phyloP scores from a whole-genome alignment of 2,888 invertebrate genomes.

The Lasioglossum figueresi region DNA sequence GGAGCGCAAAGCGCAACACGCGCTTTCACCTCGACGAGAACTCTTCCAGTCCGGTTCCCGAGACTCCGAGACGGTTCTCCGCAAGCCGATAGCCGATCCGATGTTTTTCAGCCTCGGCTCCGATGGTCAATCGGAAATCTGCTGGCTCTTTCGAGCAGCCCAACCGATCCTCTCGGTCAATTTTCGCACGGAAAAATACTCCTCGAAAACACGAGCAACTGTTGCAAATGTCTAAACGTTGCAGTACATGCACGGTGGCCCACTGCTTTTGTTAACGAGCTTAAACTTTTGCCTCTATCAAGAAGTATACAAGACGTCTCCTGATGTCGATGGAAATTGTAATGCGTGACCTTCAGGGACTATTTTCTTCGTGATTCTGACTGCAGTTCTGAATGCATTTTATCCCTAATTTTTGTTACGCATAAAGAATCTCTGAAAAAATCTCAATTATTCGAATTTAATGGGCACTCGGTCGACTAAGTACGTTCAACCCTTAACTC shows the following conservation, averaged over 20 bases:
- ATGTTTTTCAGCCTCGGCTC: neutral
- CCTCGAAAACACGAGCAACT: too few relatives aligned
- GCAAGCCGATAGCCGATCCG: slow-evolving; percentile 1
- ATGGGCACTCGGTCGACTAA: too few relatives aligned
- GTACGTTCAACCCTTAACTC: too few relatives aligned
- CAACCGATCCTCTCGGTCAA: neutral
- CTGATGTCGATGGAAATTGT: neutral
- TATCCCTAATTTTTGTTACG: too few relatives aligned
- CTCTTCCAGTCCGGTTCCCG: slow-evolving; percentile 54
- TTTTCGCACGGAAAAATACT: neutral
- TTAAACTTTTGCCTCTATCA: neutral
- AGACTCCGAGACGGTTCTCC: slow-evolving; percentile 41
- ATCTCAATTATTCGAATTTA: too few relatives aligned
- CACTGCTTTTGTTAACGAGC: neutral
- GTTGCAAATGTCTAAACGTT: too few relatives aligned
- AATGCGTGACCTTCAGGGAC: neutral
- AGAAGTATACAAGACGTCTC: neutral
- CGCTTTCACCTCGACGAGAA: slow-evolving; percentile 80
- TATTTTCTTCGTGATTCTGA: neutral
- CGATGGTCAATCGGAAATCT: neutral
- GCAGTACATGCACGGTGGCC: too few relatives aligned
- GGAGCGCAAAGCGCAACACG: slow-evolving; percentile 75
- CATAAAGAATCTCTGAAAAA: too few relatives aligned
- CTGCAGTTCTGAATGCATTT: neutral
- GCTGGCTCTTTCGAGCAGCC: neutral